Evolutionary conservation across 2,113 vertebrate species (phyloP).

Genomic region (Cettia cetti): DNA sequence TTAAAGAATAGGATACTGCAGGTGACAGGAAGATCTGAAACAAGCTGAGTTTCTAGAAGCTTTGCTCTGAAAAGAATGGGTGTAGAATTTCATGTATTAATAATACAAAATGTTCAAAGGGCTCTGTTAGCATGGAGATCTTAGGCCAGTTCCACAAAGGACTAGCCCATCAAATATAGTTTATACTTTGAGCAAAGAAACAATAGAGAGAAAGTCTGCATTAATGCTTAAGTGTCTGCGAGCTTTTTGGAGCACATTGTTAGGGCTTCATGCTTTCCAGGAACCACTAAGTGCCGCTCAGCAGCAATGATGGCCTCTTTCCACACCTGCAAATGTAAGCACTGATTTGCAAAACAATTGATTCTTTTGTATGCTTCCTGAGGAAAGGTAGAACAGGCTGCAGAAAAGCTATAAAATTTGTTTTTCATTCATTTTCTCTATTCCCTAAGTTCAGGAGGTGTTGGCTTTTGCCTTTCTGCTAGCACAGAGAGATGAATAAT

Average conservation of each 20-base stretch:
- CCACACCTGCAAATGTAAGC: background rate
- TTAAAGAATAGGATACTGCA: background rate
- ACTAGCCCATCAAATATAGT: background rate
- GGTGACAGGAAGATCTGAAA: background rate
- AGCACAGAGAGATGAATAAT: background rate
- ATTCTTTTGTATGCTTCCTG: background rate
- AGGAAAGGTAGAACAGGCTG: background rate
- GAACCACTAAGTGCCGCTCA: background rate
- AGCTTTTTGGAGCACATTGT: background rate
- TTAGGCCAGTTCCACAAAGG: background rate
- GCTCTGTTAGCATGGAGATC: background rate
- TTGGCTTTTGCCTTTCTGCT: background rate
- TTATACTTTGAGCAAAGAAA: background rate
- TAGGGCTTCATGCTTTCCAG: background rate
- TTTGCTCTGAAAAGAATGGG: background rate
- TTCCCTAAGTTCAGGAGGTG: background rate
- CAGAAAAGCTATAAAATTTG: background rate
- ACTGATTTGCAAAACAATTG: slow-evolving; percentile 2
- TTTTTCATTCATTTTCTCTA: background rate
- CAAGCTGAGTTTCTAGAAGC: background rate
- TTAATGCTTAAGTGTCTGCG: background rate
- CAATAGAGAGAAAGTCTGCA: background rate
- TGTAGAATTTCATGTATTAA: background rate
- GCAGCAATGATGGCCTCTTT: background rate
- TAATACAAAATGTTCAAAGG: background rate